phyloP scores from a whole-genome alignment of 1,140 invertebrate species.

The Drosophila fuyamai region DNA sequence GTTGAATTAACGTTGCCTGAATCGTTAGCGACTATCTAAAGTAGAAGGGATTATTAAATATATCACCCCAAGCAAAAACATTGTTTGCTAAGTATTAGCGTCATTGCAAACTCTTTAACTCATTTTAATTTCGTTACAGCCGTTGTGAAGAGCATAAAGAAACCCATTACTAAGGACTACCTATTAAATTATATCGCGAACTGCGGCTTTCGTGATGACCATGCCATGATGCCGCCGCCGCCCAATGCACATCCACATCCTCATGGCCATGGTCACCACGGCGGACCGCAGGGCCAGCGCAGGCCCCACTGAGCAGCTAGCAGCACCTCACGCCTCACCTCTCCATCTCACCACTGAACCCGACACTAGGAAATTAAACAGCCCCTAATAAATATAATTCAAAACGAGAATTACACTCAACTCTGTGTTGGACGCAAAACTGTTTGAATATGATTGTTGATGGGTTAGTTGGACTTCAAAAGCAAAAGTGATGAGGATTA shows the following conservation, averaged over 20 bases:
- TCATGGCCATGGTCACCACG: conserved; percentile 19
- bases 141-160: conserved; percentile 89
- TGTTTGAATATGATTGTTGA: neutral
- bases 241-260: conserved; percentile 20
- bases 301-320: conserved; percentile 15
- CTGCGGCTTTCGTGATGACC: conserved; percentile 87
- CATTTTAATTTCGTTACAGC: conserved; percentile 83
- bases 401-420: conserved; percentile 25
- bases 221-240: conserved; percentile 89
- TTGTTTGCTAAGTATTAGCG: too few species aligned
- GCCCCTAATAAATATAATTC: conserved; percentile 37
- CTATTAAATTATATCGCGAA: conserved; percentile 91
- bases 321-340: conserved; percentile 21
- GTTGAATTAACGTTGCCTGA: too few species aligned
- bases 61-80: too few species aligned
- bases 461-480: neutral
- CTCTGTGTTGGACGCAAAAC: conserved; percentile 21
- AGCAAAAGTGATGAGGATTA: too few species aligned
- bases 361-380: conserved; percentile 50
- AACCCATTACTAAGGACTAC: conserved; percentile 93
- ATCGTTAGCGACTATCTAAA: too few species aligned
- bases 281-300: conserved; percentile 12
- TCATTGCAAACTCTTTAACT: neutral
- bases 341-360: conserved; percentile 22
- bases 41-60: too few species aligned